Evolutionary conservation across 2,888 invertebrate genomes (phyloP), one percentile per base, ranked within the genome.

Genomic region (Drosophila basisetae): DNA sequence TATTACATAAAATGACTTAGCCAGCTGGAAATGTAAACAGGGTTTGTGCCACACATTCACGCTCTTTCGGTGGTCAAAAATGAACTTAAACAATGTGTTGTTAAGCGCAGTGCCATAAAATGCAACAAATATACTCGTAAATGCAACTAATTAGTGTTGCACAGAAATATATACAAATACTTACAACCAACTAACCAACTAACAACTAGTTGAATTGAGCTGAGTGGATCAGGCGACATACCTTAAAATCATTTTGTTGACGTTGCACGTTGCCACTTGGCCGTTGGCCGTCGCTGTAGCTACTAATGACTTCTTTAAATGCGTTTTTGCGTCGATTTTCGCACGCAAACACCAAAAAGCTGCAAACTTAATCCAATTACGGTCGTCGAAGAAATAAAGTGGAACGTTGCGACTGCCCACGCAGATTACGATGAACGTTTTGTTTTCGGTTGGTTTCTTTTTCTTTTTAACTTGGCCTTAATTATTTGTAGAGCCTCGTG

Each of bases 201-300:
- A 31, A 11, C 64, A 65, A 59, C 33, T 41, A 18, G 56, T 50
- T 55, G 16, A 11, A 54, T n/a, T 31, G 52, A 35, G 52, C 39
- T 4, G 13, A 11, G 54, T 18, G 9, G 18, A 30, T 31, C 47
- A 43, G 35, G 53, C 58, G 47, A 84, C 92, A 87, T 84, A 92
- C 92, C 92, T 92, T 87, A 92, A 83, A 82, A 92, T 92, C 92
- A 92, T 92, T 84, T 90, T 92, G 84, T 85, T 82, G 79, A 82
- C 80, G 80, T 80, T 83, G 78, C 77, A 82, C 82, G 79, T 84
- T 76, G 75, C 59, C 68, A 78, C 75, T 88, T 76, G 86, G 62
- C 68, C 77, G 79, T 70, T 76, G 73, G 68, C 67, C 70, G 79
- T 68, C 41, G 37, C 30, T 39, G 68, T 56, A 13, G 35, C 61